Percentiles rank a stretch among this genome's conserved stretches.
Conservation (phyloP, 2,888 invertebrate genomes). For the Frankliniella fusca region DNA sequence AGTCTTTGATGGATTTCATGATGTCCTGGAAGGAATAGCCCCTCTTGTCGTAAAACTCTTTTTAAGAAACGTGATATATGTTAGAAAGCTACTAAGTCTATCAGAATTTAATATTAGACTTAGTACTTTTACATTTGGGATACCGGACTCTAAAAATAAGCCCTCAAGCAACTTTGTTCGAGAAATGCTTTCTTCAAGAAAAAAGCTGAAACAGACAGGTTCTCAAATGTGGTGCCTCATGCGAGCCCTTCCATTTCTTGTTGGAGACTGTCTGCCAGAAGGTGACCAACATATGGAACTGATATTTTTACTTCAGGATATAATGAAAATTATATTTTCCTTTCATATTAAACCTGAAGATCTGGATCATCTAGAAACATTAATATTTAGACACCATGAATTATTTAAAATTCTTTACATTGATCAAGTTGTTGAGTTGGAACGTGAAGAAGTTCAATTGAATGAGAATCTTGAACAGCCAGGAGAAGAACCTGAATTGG, state of each 20-base stretch:
- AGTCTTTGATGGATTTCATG: neutral
- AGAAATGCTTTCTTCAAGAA: neutral
- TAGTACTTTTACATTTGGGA: neutral
- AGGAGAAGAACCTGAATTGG: neutral
- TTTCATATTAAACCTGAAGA: neutral
- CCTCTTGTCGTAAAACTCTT: neutral
- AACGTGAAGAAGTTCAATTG: too few species aligned
- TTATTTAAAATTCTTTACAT: neutral
- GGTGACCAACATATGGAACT: neutral
- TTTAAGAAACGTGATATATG: neutral
- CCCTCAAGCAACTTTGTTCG: neutral
- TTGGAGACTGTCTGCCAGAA: neutral
- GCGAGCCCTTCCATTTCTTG: neutral
- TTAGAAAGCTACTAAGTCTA: neutral
- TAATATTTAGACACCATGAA: too few species aligned
- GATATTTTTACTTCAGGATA: neutral
- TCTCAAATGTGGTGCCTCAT: conserved; percentile 7
- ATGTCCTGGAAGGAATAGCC: neutral
- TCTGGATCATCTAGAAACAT: neutral
- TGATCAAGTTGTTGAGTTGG: neutral
- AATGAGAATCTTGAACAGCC: too few species aligned
- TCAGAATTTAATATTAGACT: neutral
- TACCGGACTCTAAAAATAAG: neutral
- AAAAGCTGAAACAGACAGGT: neutral
- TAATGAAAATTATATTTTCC: neutral